A percentile compares a stretch with the other conserved stretches of the same genome.
Conservation (phyloP, 2,797 vertebrate species). For the Pelochelys cantorii region DNA sequence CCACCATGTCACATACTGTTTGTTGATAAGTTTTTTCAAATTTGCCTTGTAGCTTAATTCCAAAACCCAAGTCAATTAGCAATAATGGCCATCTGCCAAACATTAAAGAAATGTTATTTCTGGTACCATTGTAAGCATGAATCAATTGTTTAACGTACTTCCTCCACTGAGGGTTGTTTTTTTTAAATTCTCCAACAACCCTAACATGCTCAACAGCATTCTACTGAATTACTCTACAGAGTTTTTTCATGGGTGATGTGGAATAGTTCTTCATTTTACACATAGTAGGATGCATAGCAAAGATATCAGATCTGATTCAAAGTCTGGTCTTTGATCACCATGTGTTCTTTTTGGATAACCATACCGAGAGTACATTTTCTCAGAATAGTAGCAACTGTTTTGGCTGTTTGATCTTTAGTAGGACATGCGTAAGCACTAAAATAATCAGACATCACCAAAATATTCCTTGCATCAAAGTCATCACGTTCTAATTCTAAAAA, state of each 20-base stretch:
- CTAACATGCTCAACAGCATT: background rate
- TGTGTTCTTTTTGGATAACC: background rate
- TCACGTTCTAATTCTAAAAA: background rate
- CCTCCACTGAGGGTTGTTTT: background rate
- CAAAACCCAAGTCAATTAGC: background rate
- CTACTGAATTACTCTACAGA: background rate
- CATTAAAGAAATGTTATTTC: background rate
- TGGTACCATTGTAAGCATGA: background rate
- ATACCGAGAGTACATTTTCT: background rate
- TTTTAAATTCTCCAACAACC: background rate
- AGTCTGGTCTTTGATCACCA: background rate
- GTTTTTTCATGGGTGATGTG: background rate
- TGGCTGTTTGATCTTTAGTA: background rate
- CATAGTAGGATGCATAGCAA: background rate
- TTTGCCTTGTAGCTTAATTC: background rate
- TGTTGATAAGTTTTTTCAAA: background rate
- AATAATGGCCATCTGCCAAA: background rate
- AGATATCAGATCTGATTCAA: background rate
- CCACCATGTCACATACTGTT: background rate
- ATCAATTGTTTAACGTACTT: background rate
- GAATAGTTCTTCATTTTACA: background rate
- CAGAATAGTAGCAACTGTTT: background rate
- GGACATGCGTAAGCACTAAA: background rate
- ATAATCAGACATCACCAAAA: background rate
- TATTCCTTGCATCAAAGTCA: background rate